Evolutionary conservation across 2,113 vertebrate species (phyloP), one percentile per base, ranked within the genome.

Genomic region (Dipodomys merriami): DNA sequence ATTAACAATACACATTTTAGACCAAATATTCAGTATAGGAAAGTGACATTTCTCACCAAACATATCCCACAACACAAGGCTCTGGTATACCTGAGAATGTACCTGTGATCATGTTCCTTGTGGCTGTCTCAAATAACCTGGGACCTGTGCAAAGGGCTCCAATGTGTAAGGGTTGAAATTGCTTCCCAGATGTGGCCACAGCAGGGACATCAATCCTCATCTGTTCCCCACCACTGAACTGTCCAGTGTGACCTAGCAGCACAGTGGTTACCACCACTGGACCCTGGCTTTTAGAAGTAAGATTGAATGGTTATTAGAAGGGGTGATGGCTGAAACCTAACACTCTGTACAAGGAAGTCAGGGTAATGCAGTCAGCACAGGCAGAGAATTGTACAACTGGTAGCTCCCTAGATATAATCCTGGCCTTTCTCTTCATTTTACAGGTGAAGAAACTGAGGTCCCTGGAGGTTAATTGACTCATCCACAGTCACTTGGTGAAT

Each of bases 281-380:
- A 83, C 80, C 69, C 57, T 60, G 84, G 78, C 92, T 85, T 65
- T 71, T 49, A 27, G 78, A 96, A 96, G 93, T 94, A 94, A 96
- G 95, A 94, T 91, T 91, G 93, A 97, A 94, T 4, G 78, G 87
- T 92, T 91, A 60, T 96, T 94, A 96, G 84, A 65, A 65, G 19
- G 72, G 73, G 88, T 68, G 89, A 89, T 1, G 84, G 84, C 67
- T 83, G 5, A 53, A 76, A 88, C 81, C 91, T 57, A 57, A 53
- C 71, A 25, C 76, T 62, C 57, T 6, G 33, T 39, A 7, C 67
- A 22, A 49, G 49, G 80, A 77, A 81, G 35, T 33, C 7, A 3
- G 2, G 12, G 90, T 18, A 25, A 83, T 22, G 73, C 49, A 46
- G 78, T 27, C 13, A 20, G n/a, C 18, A 4, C 44, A 2, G 20